These are phyloP conservation scores for Xestia sexstrigata DNA, from an alignment of 2,888 invertebrate species.

Conservation along the genomic window DNA sequence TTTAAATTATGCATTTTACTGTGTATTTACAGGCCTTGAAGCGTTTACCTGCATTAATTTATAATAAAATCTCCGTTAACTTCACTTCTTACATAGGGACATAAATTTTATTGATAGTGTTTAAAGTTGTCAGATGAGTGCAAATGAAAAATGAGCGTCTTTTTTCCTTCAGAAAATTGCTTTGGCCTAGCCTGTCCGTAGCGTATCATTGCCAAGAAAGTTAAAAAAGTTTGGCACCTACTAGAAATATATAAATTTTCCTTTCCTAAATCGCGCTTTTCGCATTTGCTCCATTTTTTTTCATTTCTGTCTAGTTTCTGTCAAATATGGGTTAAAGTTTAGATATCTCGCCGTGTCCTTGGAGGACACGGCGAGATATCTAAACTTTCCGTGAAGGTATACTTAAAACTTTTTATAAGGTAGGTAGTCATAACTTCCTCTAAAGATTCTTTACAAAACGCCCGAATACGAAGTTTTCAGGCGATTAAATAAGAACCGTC, in stretches of 20 bases:
- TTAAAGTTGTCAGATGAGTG: neutral
- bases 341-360: too few species aligned
- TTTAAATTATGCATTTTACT: constrained; percentile 20
- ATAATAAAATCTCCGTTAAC: neutral
- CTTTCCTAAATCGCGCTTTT: neutral
- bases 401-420: neutral
- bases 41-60: neutral
- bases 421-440: neutral
- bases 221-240: neutral
- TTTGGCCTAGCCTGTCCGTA: neutral
- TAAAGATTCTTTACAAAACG: neutral
- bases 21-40: neutral
- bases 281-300: neutral
- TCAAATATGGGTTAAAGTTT: neutral
- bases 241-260: neutral
- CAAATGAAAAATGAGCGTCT: constrained; percentile 1
- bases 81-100: neutral
- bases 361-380: neutral
- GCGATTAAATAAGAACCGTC: neutral
- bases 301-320: neutral
- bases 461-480: neutral
- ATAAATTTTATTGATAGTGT: neutral
- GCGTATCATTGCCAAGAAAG: neutral
- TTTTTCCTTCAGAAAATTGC: neutral
- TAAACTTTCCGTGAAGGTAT: neutral